phyloP scores from a whole-genome alignment of 2,113 vertebrate genomes.

The Sporophila hypoxantha region DNA sequence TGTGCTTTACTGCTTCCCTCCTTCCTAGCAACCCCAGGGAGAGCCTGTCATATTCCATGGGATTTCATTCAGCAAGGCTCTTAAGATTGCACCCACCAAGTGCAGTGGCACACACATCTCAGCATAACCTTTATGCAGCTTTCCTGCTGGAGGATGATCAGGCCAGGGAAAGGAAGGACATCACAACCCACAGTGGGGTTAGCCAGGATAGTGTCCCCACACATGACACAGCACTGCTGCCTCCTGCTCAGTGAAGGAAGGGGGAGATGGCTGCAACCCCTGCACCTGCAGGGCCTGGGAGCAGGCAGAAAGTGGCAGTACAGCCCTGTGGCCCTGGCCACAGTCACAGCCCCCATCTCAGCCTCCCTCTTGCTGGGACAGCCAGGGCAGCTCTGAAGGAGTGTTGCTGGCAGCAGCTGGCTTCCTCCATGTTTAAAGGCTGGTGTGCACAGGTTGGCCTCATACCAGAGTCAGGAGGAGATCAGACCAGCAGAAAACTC shows the following conservation, averaged over 20 bases:
- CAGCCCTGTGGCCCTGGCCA: not conserved
- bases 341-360: not conserved
- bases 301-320: not conserved
- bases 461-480: not conserved
- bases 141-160: not conserved
- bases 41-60: not conserved
- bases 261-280: not conserved
- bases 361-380: not conserved
- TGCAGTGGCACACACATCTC: not conserved
- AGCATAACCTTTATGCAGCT: not conserved
- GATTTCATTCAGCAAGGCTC: not conserved
- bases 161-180: not conserved
- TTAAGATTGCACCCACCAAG: not conserved
- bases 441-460: not conserved
- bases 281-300: not conserved
- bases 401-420: not conserved
- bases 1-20: slow-evolving; percentile 1
- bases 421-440: not conserved
- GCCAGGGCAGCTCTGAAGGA: not conserved
- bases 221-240: not conserved
- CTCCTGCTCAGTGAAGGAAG: not conserved
- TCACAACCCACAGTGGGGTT: not conserved
- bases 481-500: not conserved
- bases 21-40: not conserved
- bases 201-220: not conserved